Evolutionary conservation across 1,140 invertebrate species (phyloP).

Genomic region (Pseudomyrmex sp.): DNA sequence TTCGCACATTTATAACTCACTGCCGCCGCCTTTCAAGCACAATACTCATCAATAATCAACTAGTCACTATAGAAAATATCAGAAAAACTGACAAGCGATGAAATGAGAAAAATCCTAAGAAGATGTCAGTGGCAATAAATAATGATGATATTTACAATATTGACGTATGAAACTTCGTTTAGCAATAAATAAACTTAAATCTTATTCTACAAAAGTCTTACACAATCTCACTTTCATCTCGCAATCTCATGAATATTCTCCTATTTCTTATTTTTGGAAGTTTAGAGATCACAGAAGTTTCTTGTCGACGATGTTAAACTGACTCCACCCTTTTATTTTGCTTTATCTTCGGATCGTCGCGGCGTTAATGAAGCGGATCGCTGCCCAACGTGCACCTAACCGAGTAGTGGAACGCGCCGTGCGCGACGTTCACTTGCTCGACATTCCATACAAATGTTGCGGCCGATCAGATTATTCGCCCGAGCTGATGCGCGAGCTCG

Average conservation of each 20-base stretch:
- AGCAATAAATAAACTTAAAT: neutral
- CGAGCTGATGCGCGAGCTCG: slow-evolving; percentile 39
- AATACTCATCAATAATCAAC: slow-evolving; percentile 58
- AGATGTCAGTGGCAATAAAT: neutral
- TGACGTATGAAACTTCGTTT: neutral
- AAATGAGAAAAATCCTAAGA: slow-evolving; percentile 30
- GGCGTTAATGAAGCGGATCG: slow-evolving; percentile 78
- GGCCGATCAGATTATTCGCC: slow-evolving; percentile 75
- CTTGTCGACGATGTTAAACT: slow-evolving; percentile 56
- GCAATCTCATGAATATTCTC: neutral
- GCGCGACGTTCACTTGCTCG: slow-evolving; percentile 75
- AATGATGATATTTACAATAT: slow-evolving; percentile 24
- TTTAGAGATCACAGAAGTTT: slow-evolving; percentile 23
- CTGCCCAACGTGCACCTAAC: slow-evolving; percentile 66
- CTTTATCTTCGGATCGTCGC: slow-evolving; percentile 76
- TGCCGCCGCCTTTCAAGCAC: slow-evolving; percentile 16
- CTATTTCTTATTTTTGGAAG: slow-evolving; percentile 18
- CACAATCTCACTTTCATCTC: neutral
- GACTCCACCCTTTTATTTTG: slow-evolving; percentile 69
- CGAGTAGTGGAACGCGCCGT: slow-evolving; percentile 61
- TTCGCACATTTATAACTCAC: slow-evolving; percentile 62
- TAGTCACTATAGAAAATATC: slow-evolving; percentile 10
- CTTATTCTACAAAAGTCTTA: slow-evolving; percentile 13
- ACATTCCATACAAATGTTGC: slow-evolving; percentile 80
- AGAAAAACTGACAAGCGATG: neutral